Evolutionary conservation across 2,113 vertebrate species (phyloP), one percentile per base, ranked within the genome.

Genomic region (Acanthochromis polyacanthus): DNA sequence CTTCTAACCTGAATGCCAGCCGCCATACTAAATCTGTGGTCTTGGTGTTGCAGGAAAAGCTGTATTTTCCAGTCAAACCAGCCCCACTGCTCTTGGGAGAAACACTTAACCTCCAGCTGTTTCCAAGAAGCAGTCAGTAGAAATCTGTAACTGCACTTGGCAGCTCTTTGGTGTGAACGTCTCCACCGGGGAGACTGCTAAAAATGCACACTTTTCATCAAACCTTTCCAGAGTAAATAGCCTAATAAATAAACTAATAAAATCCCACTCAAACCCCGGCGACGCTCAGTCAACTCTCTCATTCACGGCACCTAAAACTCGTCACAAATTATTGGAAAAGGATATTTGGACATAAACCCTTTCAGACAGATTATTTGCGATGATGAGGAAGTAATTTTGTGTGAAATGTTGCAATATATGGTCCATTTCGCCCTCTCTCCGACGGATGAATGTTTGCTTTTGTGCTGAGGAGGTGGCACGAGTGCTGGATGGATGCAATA

Each of bases 91-190:
- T 61, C 46, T 22, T 75, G 83, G 70, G 70, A 66, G 45, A 73
- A 80, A 63, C 78, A 67, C 71, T 82, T 79, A 64, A 78, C 83
- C 66, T 76, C 62, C 78, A 70, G 64, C 68, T 76, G 63, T 58
- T 72, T 40, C 22, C 1, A 0, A 30, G 40, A 43, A 70, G 56
- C 55, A 77, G 50, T 28, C 56, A 28, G 70, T 60, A 48, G 9
- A 75, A 78, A 57, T 51, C 43, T 69, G 51, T 53, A 75, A 73
- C 76, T 82, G n/a, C 11, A 45, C 30, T 28, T 46, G 55, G 71
- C 59, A 51, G 75, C 75, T 4, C 8, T 67, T 48, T 71, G 53
- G 25, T 57, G 57, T 57, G 51, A 72, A 20, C 10, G 17, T 46
- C 48, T 61, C 58, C 32, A 77, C 36, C 20, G n/a, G 56, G 64